A percentile compares a stretch with the other conserved stretches of the same genome.
phyloP scores from a whole-genome alignment of 2,797 vertebrate genomes.

The Malurus leucopterus region DNA sequence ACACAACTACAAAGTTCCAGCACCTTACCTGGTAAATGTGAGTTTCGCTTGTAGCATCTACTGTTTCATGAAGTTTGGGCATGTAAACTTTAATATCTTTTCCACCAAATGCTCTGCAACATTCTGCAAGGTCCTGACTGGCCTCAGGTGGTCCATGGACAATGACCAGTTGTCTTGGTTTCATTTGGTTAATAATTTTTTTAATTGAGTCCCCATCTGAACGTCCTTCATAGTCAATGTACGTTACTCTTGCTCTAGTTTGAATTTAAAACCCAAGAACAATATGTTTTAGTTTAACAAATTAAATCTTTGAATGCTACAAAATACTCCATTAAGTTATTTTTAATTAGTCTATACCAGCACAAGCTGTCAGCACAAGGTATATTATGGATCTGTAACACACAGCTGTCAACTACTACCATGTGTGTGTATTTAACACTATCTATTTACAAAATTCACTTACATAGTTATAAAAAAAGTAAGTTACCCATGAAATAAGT shows the following conservation, averaged over 20 bases:
- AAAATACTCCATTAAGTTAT: neutral
- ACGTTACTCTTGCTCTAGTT: slow-evolving; percentile 88
- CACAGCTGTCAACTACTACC: neutral
- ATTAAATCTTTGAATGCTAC: neutral
- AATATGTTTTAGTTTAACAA: neutral
- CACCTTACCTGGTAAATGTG: slow-evolving; percentile 94
- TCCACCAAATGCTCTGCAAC: slow-evolving; percentile 92
- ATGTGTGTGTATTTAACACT: neutral
- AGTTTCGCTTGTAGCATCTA: slow-evolving; percentile 96
- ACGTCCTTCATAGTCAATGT: slow-evolving; percentile 97
- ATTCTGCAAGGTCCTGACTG: slow-evolving; percentile 92
- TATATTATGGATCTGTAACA: neutral
- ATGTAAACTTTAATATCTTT: slow-evolving; percentile 98
- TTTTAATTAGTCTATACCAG: neutral
- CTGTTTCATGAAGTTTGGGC: slow-evolving; percentile 94
- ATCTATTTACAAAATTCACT: neutral
- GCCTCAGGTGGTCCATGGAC: slow-evolving; percentile 93
- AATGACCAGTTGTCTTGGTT: slow-evolving; percentile 91
- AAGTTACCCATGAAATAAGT: neutral
- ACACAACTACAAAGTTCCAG: neutral
- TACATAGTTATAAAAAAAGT: neutral
- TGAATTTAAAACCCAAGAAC: neutral
- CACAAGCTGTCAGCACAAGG: neutral
- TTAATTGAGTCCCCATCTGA: slow-evolving; percentile 98
- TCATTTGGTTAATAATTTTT: slow-evolving; percentile 99